These are phyloP conservation scores for Nymphalis c-album DNA, from an alignment of 2,888 invertebrate species.

Conservation along the genomic window DNA sequence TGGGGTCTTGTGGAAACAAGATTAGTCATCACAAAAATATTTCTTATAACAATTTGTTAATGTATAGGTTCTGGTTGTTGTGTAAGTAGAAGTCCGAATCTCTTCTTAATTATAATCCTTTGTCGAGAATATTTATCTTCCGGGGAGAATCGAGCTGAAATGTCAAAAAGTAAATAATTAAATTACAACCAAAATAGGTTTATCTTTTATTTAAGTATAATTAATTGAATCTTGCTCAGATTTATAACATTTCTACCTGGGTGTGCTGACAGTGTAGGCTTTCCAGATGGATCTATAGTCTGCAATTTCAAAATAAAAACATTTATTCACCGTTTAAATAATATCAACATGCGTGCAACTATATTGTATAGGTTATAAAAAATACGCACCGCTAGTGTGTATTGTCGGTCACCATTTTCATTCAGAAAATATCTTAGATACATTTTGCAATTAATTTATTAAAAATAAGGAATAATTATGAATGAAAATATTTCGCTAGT, in stretches of 20 bases:
- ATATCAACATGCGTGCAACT: constrained; percentile 7
- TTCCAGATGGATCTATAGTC: constrained; percentile 89
- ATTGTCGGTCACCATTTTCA: constrained; percentile 89
- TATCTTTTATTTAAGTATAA: not conserved
- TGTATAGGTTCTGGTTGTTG: constrained; percentile 89
- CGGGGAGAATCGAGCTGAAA: constrained; percentile 95
- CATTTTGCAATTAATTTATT: constrained; percentile 53
- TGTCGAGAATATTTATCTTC: constrained; percentile 96
- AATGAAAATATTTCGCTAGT: not conserved
- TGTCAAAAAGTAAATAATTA: no score
- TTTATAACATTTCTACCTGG: constrained; percentile 81
- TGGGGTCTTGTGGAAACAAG: no score
- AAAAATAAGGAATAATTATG: no score
- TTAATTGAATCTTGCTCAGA: constrained; percentile 15
- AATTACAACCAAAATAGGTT: not conserved
- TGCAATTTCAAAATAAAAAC: constrained; percentile 67
- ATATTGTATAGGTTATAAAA: constrained; percentile 11
- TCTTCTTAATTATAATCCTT: constrained; percentile 92
- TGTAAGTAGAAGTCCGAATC: constrained; percentile 92
- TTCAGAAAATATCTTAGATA: constrained; percentile 83
- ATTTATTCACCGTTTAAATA: not conserved
- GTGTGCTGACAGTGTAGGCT: constrained; percentile 93
- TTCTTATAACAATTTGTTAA: constrained; percentile 51
- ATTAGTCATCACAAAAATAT: no score
- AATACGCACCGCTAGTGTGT: constrained; percentile 88